These are phyloP conservation scores for Orthonevra nobilis DNA, from an alignment of 2,888 invertebrate species.

Conservation along the genomic window DNA sequence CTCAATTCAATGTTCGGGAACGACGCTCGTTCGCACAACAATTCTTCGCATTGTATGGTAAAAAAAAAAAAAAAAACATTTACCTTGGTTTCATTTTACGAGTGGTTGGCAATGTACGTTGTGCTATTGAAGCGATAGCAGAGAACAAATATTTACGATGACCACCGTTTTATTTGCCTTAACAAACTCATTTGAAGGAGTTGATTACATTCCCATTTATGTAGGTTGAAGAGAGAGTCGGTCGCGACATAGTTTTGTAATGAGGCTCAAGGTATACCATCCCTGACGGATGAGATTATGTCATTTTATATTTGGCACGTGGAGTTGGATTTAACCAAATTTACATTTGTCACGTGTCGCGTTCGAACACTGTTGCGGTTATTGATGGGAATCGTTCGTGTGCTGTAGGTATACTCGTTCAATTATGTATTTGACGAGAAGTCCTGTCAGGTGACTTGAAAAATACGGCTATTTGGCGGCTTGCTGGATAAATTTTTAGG, in stretches of 20 bases:
- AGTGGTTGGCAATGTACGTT: constrained; percentile 1
- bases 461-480: no score
- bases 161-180: neutral
- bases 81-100: constrained; percentile 8
- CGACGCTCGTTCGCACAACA: neutral
- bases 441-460: no score
- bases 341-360: no score
- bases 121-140: constrained; percentile 7
- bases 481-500: no score
- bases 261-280: neutral
- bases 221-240: neutral
- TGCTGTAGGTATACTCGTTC: no score
- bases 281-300: neutral
- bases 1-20: constrained; percentile 8
- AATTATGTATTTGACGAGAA: no score
- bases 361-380: no score
- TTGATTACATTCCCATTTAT: neutral
- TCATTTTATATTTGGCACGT: neutral
- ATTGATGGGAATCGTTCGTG: no score
- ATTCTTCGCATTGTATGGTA: neutral
- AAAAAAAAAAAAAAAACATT: no score
- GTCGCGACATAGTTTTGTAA: constrained; percentile 1
- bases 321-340: neutral
- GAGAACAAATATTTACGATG: constrained; percentile 9
- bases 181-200: neutral